phyloP scores from a whole-genome alignment of 1,140 invertebrate genomes.

The Protaetia brevitarsis region DNA sequence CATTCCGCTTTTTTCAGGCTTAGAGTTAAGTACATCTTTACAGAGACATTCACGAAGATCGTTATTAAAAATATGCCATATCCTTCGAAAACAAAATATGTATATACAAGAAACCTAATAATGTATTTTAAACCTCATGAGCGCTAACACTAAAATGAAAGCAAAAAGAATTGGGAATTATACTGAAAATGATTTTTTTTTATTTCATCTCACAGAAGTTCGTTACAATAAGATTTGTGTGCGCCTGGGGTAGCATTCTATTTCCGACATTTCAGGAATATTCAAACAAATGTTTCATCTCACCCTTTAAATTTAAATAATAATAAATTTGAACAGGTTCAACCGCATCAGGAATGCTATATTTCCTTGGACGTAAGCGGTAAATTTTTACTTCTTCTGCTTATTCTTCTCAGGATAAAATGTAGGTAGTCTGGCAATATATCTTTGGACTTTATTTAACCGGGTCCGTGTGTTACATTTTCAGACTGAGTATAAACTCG shows the following conservation, averaged over 20 bases:
- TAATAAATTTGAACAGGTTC: slow-evolving; percentile 13
- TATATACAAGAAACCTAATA: too few species aligned
- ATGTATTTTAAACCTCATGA: too few species aligned
- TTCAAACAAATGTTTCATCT: slow-evolving; percentile 6
- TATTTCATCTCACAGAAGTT: slow-evolving; percentile 1
- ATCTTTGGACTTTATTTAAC: slow-evolving; percentile 10
- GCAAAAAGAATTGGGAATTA: too few species aligned
- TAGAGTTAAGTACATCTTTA: too few species aligned
- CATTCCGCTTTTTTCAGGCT: too few species aligned
- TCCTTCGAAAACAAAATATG: too few species aligned
- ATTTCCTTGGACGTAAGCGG: not conserved
- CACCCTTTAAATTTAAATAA: slow-evolving; percentile 11
- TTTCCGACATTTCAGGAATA: not conserved
- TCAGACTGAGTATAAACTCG: not conserved
- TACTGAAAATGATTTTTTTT: too few species aligned
- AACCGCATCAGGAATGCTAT: not conserved
- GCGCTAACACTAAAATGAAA: too few species aligned
- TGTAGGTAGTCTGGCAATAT: slow-evolving; percentile 3
- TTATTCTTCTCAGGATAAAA: slow-evolving; percentile 9
- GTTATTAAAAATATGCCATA: too few species aligned
- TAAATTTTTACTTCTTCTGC: not conserved
- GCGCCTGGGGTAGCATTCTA: not conserved
- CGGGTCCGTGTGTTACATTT: not conserved
- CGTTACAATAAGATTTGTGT: not conserved
- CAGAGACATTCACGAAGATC: too few species aligned